phyloP scores from a whole-genome alignment of 2,888 invertebrate genomes.

The Leptogaster cylindrica region DNA sequence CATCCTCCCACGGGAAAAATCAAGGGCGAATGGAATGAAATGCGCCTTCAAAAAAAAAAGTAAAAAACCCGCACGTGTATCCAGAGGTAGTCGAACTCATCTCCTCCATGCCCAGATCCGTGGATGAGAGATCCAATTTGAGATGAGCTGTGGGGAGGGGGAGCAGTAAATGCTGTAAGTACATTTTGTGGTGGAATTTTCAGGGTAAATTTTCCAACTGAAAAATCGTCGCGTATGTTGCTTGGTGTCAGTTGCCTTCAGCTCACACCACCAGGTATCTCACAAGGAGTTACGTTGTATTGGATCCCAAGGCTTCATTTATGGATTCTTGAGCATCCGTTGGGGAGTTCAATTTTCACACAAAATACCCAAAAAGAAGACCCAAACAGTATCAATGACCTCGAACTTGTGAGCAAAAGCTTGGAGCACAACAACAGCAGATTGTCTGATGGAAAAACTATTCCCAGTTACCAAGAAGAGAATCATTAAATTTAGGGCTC shows the following conservation, averaged over 20 bases:
- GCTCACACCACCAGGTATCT: no score
- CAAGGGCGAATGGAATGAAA: not conserved
- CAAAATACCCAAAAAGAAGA: no score
- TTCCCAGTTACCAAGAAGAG: not conserved
- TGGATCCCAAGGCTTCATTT: not conserved
- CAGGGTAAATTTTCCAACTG: no score
- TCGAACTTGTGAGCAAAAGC: not conserved
- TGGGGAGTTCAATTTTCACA: not conserved
- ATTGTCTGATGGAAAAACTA: not conserved
- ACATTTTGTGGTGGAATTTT: constrained; percentile 2
- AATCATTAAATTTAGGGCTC: no score
- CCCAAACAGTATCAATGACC: no score
- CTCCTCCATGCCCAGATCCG: no score
- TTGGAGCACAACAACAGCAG: not conserved
- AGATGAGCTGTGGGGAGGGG: no score
- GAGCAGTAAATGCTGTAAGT: no score
- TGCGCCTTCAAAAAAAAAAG: not conserved
- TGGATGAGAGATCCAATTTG: no score
- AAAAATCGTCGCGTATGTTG: no score
- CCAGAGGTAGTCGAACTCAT: not conserved
- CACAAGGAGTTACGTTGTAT: no score
- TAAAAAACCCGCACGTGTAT: not conserved
- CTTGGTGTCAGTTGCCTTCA: no score
- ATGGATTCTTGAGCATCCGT: not conserved
- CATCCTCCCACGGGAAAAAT: not conserved